Base-by-base conservation (phyloP, 2,797 vertebrate genomes). In the Sphenopsis melanotis region DNA sequence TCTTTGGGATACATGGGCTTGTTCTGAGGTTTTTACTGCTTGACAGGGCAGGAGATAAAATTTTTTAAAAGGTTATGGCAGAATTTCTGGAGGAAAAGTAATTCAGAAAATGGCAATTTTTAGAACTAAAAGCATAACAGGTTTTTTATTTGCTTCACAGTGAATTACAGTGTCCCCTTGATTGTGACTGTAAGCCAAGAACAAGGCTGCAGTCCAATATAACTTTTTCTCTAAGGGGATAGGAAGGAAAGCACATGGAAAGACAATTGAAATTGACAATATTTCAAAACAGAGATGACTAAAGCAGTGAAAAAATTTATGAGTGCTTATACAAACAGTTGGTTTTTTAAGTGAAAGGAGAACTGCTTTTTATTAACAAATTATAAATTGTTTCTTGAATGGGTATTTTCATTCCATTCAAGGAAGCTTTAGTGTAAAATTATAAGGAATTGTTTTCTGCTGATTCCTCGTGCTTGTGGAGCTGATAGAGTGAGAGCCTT, bases 151-250 rank as follows among this genome's bases (percentile, higher is more conserved):
- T 61, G 37, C 27, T 85, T 81, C 75, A 42, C 17, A 46, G 2
- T 0, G 2, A 12, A 8, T 5, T 41, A 15, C 2, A 24, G 8
- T 10, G 3, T 60, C 30, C 57, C 18, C 26, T 52, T 55, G 44
- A 34, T 27, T 70, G 23, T 0, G 1, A 52, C 44, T 47, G 9
- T 23, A 79, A 82, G 36, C 15, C 2, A 8, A 52, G 41, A 81
- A 6, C 2, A 72, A 26, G 22, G 10, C 42, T 77, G 14, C 29
- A 34, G 21, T 61, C 32, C 19, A 17, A 6, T 23, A 4, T 7
- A 55, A 36, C 11, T 20, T 78, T 41, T 56, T 29, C 6, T 27
- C 12, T 34, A 27, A 89, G 26, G 13, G 12, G 0, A 0, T 59
- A 10, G 53, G 32, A 78, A 79, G 46, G 18, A 79, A 13, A 37